Evolutionary conservation across 2,797 vertebrate genomes (phyloP), one percentile per base, ranked within the genome.

Genomic region (Peromyscus nudipes): DNA sequence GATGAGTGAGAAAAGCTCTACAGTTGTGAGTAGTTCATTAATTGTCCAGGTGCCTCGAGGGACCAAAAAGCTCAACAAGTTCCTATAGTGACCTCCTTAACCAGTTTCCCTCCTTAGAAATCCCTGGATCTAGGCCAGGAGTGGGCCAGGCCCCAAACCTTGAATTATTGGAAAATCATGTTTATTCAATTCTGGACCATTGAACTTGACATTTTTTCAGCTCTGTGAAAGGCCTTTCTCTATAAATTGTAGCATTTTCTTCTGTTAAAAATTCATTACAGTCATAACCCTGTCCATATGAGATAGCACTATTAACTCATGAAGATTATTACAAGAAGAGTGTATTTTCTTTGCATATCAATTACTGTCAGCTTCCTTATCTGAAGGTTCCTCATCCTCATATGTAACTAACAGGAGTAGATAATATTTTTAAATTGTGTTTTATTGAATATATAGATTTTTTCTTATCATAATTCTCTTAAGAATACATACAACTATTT

Each of bases 111-210:
- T 60, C 17, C 86, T 43, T 34, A 40, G 37, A 75, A 75, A 60
- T 43, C 17, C n/a, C 17, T 10, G 29, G 5, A 62, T 25, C 55
- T 60, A 3, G 29, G 37, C n/a, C 55, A 76, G 37, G 4, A 60
- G 27, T 79, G 12, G 14, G 16, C 46, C 31, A 94, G n/a, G 80
- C 29, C 89, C 46, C 10, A 89, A 65, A 65, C 14, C 31, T 86
- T 69, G 21, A 88, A 91, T 16, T 17, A 40, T 34, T 52, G 37
- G 12, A 21, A 95, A 62, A 71, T 4, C 82, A 13, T 71, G 1
- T 90, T 95, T 91, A 73, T 86, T 87, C 49, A 91, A 89, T 43
- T 71, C 37, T 95, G 40, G 37, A 95, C 34, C 46, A 29, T 10
- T n/a, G 52, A 94, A 2, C 17, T 40, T 94, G 65, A 23, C 37